A percentile compares a stretch with the other conserved stretches of the same genome.
phyloP scores from a whole-genome alignment of 2,888 invertebrate genomes.

The Aphidius colemani region DNA sequence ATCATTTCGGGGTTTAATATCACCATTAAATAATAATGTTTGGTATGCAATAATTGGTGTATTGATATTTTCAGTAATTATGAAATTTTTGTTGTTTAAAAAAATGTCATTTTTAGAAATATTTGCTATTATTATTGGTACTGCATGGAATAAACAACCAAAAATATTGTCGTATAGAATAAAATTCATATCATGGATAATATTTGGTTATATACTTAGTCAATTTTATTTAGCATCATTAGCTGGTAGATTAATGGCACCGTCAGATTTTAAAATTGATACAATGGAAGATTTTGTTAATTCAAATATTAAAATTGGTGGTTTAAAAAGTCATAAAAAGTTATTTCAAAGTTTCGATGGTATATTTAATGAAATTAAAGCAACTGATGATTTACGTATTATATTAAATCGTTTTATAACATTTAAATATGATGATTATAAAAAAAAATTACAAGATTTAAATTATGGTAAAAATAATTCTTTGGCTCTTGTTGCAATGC shows the following conservation, averaged over 20 bases:
- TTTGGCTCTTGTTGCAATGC: constrained; percentile 42
- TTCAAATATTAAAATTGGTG: constrained; percentile 31
- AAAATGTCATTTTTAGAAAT: constrained; percentile 45
- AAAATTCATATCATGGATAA: constrained; percentile 46
- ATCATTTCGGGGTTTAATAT: constrained; percentile 43
- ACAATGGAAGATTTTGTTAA: constrained; percentile 41
- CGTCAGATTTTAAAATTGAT: constrained; percentile 35
- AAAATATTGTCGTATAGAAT: constrained; percentile 39
- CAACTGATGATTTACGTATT: constrained; percentile 41
- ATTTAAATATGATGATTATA: constrained; percentile 37
- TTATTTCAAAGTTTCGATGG: neutral
- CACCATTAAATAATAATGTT: constrained; percentile 41
- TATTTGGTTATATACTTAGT: constrained; percentile 48
- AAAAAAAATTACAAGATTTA: constrained; percentile 35
- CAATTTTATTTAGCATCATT: constrained; percentile 52
- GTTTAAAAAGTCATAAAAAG: constrained; percentile 16
- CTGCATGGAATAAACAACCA: constrained; percentile 40
- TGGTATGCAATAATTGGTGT: constrained; percentile 43
- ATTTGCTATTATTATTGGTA: constrained; percentile 43
- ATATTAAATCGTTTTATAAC: constrained; percentile 34
- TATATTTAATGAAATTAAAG: neutral
- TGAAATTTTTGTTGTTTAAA: constrained; percentile 37
- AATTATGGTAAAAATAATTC: constrained; percentile 36
- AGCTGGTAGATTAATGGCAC: constrained; percentile 47
- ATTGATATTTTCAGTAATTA: constrained; percentile 37